phyloP scores from a whole-genome alignment of 1,140 invertebrate species.

The Drosophila melanogaster region Release_6_plus_ISO1_MT NT_033777.3:22755501-22756000 shows the following conservation, averaged over 20 bases:
- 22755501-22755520: slow-evolving; percentile 19
- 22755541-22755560: slow-evolving; percentile 13
- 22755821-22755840: background rate
- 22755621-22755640: slow-evolving; percentile 23
- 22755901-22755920: too few relatives aligned
- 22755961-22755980: background rate
- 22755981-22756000: too few relatives aligned
- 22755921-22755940: background rate
- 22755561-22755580: background rate
- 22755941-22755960: background rate
- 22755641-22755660: slow-evolving; percentile 22
- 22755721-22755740: slow-evolving; percentile 25
- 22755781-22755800: slow-evolving; percentile 16
- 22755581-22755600: slow-evolving; percentile 4
- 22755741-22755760: slow-evolving; percentile 25
- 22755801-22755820: slow-evolving; percentile 13
- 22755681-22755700: slow-evolving; percentile 10
- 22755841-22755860: background rate
- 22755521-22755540: slow-evolving; percentile 28
- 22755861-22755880: background rate
- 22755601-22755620: slow-evolving; percentile 46
- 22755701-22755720: slow-evolving; percentile 18
- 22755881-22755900: too few relatives aligned
- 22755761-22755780: slow-evolving; percentile 52
- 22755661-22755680: slow-evolving; percentile 8